Evolutionary conservation across 2,888 invertebrate species (phyloP), one percentile per base, ranked within the genome.

Genomic region (Apodemia hepburni): DNA sequence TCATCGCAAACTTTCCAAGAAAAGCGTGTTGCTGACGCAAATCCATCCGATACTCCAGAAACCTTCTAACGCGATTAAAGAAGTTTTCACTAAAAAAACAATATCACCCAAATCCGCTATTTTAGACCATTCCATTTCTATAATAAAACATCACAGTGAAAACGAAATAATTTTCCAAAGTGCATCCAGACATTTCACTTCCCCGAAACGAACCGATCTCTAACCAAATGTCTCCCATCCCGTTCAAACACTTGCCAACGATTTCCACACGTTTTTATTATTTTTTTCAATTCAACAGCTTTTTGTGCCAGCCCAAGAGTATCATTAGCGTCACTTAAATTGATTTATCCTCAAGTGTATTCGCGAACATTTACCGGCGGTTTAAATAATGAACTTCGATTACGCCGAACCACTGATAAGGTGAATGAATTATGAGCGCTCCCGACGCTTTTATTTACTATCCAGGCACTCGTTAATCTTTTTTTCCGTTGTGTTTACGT

Each of bases 341-440:
- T 47, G 62, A 62, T 62, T 58, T 62, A 62, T 58, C 47, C 54
- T 54, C 54, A 54, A 54, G 61, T 33, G 58, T 58, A 58, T 61
- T 58, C 62, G 45, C 62, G 35, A 57, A 47, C 62, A 58, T 67
- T 67, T 65, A 66, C 66, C 64, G 64, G 61, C 51, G 61, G 64
- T 61, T 61, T 66, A 66, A 66, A 66, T 66, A 64, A 66, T 66
- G 66, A 64, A 66, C 62, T 62, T 60, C 66, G 64, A 62, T 66
- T 66, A 64, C 64, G 54, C 61, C 54, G 47, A 58, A 61, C 47
- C 61, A 38, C 61, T 49, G 66, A 66, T 66, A 66, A 66, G 61
- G 60, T 59, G 58, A 60, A 61, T 66, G 66, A 66, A 62, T 60
- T 64, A 63, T 66, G 59, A 54, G 22, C 60, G 42, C 54, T 59